These are phyloP conservation scores for Cyclophora albipunctata DNA, from an alignment of 2,888 invertebrate species.

Conservation along the genomic window DNA sequence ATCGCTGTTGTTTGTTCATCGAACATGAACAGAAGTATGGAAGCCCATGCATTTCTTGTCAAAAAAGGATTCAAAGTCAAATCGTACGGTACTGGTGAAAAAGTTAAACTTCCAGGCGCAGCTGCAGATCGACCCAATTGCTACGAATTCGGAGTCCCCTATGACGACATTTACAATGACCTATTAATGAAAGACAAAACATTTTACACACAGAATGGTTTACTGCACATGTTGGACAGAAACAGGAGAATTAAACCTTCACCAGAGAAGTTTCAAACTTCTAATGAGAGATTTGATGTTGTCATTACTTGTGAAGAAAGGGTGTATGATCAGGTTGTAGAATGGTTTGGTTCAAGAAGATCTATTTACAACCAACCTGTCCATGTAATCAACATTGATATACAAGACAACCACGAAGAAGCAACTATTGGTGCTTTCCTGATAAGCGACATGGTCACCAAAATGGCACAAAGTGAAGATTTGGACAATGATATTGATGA, in stretches of 20 bases:
- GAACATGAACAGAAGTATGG: constrained; percentile 99
- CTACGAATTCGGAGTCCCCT: constrained; percentile 96
- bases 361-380: constrained; percentile 90
- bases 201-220: constrained; percentile 97
- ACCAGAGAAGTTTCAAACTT: constrained; percentile 96
- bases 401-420: constrained; percentile 99
- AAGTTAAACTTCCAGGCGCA: constrained; percentile 97
- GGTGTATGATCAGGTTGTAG: constrained; percentile 98
- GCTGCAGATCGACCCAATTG: constrained; percentile 96
- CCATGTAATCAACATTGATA: constrained; percentile 98
- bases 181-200: constrained; percentile 91
- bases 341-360: constrained; percentile 90
- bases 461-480: constrained; percentile 92
- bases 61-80: constrained; percentile 97
- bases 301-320: constrained; percentile 98
- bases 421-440: constrained; percentile 98
- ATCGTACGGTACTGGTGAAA: constrained; percentile 95
- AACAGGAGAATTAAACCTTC: constrained; percentile 95
- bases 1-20: constrained; percentile 99
- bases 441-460: constrained; percentile 95
- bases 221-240: constrained; percentile 97
- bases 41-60: constrained; percentile 97
- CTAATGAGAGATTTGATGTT: constrained; percentile 93
- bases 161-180: constrained; percentile 97
- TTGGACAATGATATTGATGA: constrained; percentile 98